Evolutionary conservation across 2,888 invertebrate species (phyloP).

Genomic region (Andrena minutula): DNA sequence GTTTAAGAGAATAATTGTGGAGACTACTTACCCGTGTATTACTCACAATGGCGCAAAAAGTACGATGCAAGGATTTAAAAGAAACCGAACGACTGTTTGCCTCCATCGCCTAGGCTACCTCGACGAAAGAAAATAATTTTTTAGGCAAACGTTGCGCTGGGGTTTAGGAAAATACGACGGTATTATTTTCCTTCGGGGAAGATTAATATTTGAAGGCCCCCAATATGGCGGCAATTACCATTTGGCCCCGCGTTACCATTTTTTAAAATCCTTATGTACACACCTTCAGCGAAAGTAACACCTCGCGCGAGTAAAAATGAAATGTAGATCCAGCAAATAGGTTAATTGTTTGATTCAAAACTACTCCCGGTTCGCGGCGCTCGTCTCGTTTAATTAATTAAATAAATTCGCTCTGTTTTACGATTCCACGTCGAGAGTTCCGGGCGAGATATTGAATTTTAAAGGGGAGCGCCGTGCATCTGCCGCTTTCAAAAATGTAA

Average conservation of each 20-base stretch:
- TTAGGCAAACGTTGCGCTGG: slow-evolving; percentile 17
- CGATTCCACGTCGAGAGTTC: not conserved
- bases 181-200: slow-evolving; percentile 33
- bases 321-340: not conserved
- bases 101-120: slow-evolving; percentile 26
- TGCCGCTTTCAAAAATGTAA: not conserved
- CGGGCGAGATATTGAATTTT: slow-evolving; percentile 1
- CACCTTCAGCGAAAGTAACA: not conserved
- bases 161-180: slow-evolving; percentile 12
- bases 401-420: not conserved
- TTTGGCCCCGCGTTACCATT: not conserved
- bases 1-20: no score
- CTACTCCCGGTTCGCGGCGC: not conserved
- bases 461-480: slow-evolving; percentile 3
- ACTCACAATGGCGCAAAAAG: slow-evolving; percentile 21
- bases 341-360: not conserved
- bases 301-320: not conserved
- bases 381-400: not conserved
- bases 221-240: slow-evolving; percentile 10
- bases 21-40: slow-evolving; percentile 32
- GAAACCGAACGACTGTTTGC: slow-evolving; percentile 43
- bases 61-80: slow-evolving; percentile 29
- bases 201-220: slow-evolving; percentile 43
- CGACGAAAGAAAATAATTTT: slow-evolving; percentile 26
- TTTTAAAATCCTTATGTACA: slow-evolving; percentile 11